phyloP scores from a whole-genome alignment of 1,140 invertebrate species.

The Pantala flavescens region DNA sequence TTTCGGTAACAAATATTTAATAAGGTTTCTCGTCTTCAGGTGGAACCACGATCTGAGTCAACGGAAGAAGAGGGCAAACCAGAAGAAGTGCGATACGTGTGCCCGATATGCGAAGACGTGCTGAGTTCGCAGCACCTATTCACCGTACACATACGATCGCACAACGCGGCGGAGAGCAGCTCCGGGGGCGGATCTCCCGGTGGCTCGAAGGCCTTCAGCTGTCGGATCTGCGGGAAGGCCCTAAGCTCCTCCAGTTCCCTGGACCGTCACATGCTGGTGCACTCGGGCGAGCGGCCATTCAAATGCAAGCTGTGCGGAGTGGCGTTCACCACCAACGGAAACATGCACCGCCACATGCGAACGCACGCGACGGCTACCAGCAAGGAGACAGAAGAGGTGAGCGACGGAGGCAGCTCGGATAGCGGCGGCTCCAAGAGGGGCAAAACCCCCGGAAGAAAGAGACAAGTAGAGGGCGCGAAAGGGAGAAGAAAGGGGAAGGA shows the following conservation, averaged over 20 bases:
- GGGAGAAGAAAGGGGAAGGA: slow-evolving; percentile 13
- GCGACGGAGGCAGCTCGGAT: slow-evolving; percentile 34
- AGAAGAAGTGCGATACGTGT: slow-evolving; percentile 29
- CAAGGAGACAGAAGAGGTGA: slow-evolving; percentile 27
- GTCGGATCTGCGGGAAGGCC: slow-evolving; percentile 41
- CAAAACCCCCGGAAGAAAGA: slow-evolving; percentile 23
- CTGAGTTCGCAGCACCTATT: slow-evolving; percentile 51
- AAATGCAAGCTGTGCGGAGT: slow-evolving; percentile 67
- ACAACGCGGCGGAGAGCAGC: slow-evolving; percentile 35
- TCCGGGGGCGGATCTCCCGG: neutral
- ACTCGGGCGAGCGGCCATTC: slow-evolving; percentile 64
- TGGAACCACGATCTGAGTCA: neutral
- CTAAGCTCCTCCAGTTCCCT: slow-evolving; percentile 67
- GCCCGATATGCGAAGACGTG: slow-evolving; percentile 51
- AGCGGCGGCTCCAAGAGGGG: slow-evolving; percentile 23
- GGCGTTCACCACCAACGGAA: slow-evolving; percentile 79
- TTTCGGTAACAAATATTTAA: neutral
- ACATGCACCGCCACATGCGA: slow-evolving; percentile 75
- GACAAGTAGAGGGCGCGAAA: slow-evolving; percentile 22
- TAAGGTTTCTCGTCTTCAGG: neutral
- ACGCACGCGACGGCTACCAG: slow-evolving; percentile 42
- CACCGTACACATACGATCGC: slow-evolving; percentile 55
- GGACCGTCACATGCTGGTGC: slow-evolving; percentile 62
- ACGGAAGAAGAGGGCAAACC: neutral
- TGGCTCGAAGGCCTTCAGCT: slow-evolving; percentile 37